A percentile compares a stretch with the other conserved stretches of the same genome.
phyloP scores from a whole-genome alignment of 2,888 invertebrate species.

The Drosophila hamatofila region DNA sequence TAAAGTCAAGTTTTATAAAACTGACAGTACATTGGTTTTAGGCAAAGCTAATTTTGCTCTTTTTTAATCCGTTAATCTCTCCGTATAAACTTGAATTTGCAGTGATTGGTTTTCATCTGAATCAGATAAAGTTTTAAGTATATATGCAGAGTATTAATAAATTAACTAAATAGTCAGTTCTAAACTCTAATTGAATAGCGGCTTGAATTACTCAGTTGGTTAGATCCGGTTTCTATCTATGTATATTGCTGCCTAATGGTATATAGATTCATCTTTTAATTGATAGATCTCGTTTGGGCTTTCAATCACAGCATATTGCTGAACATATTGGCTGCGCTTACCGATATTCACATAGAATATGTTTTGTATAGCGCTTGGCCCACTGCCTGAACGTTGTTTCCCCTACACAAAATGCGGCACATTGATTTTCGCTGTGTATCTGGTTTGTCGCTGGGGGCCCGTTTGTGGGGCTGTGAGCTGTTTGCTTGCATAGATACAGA shows the following conservation, averaged over 20 bases:
- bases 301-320: constrained; percentile 5
- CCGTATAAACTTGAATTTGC: not conserved
- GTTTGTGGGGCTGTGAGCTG: constrained; percentile 41
- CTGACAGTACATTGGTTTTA: too few relatives aligned
- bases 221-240: not conserved
- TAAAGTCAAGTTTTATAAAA: too few relatives aligned
- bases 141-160: not conserved
- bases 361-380: constrained; percentile 38
- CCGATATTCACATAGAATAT: constrained; percentile 23
- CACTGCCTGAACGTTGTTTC: constrained; percentile 44
- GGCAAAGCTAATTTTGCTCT: too few relatives aligned
- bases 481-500: constrained; percentile 66
- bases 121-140: not conserved
- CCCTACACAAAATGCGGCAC: constrained; percentile 41
- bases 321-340: constrained; percentile 7
- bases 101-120: not conserved
- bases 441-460: constrained; percentile 38
- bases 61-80: not conserved
- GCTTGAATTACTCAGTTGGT: not conserved
- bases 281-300: not conserved
- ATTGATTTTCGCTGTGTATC: constrained; percentile 48
- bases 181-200: not conserved
- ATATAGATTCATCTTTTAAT: constrained; percentile 10
- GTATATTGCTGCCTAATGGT: not conserved
- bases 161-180: not conserved